These are phyloP conservation scores for Hybognathus amarus DNA, from an alignment of 2,797 vertebrate species.

Conservation along the genomic window DNA sequence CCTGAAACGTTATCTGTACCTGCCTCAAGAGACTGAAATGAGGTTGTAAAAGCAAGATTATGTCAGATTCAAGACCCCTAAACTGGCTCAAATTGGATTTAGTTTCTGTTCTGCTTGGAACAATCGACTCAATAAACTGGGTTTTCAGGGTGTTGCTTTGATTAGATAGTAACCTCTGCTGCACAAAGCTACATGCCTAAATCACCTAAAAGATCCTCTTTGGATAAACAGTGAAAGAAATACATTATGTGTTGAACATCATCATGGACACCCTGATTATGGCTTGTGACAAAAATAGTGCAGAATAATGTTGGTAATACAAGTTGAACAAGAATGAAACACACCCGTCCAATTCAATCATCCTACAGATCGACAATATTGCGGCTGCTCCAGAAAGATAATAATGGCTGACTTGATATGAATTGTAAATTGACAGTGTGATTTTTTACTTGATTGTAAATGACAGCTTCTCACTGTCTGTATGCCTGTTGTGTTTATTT, in stretches of 20 bases:
- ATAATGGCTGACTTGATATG: background rate
- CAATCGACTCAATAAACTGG: conserved; percentile 40
- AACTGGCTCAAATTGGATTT: conserved; percentile 33
- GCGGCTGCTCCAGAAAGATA: background rate
- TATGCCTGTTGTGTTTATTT: background rate
- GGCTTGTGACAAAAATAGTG: background rate
- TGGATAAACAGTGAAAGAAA: background rate
- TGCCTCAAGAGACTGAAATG: background rate
- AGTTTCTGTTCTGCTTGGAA: conserved; percentile 32
- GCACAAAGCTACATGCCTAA: background rate
- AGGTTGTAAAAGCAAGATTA: conserved; percentile 24
- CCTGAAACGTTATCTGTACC: conserved; percentile 4
- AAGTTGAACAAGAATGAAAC: background rate
- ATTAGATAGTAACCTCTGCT: conserved; percentile 19
- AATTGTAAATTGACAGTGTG: background rate
- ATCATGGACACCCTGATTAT: background rate
- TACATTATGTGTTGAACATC: background rate
- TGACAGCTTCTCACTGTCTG: background rate
- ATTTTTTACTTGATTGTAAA: background rate
- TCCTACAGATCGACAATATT: background rate
- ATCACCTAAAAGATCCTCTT: background rate
- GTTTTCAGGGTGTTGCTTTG: conserved; percentile 13
- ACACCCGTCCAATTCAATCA: background rate
- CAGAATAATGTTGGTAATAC: background rate
- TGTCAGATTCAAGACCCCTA: conserved; percentile 2